Base-by-base conservation (phyloP, 2,113 vertebrate genomes). In the Hoplias malabaricus region DNA sequence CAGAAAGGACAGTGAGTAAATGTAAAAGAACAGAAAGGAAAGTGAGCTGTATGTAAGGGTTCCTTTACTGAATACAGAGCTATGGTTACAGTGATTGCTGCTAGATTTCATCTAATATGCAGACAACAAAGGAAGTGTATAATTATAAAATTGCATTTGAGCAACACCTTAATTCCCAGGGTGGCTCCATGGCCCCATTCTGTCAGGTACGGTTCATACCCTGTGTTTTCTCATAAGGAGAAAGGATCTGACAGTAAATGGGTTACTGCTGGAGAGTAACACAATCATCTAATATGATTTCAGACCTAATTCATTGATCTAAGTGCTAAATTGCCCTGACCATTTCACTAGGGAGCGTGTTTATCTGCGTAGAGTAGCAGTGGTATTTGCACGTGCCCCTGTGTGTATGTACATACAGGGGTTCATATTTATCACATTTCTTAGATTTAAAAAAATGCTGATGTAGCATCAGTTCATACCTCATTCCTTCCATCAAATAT, bases 131-230 rank as follows among this genome's bases (percentile, higher is more conserved):
- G 69, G 65, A 79, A 82, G 67, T 57, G 77, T 66, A 73, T 80
- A 81, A 84, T 87, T 79, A 84, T 86, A 80, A 86, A 86, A 89
- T 84, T 86, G 74, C 65, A 75, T 72, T 53, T 76, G 71, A 86
- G 77, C 69, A 84, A 85, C 85, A 80, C 81, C 80, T 82, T 21
- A 78, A 85, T 82, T 80, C 70, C 80, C 77, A 56, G 62, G 75
- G 54, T 75, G 69, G 38, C 72, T 23, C 29, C 73, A 29, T 77
- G 73, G 73, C 82, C 84, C 81, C 88, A 85, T 90, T 89, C 88
- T 90, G 83, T 89, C 86, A 86, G 65, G 69, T 48, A 77, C 59
- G 69, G 79, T 82, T 71, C 72, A 80, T 72, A 85, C 79, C 69
- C 67, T 29, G 21, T 71, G 27, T 81, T 81, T 78, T 54, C 73